These are phyloP conservation scores for Propithecus deckenii DNA, from an alignment of 2,797 vertebrate species.

Conservation along the genomic window DNA sequence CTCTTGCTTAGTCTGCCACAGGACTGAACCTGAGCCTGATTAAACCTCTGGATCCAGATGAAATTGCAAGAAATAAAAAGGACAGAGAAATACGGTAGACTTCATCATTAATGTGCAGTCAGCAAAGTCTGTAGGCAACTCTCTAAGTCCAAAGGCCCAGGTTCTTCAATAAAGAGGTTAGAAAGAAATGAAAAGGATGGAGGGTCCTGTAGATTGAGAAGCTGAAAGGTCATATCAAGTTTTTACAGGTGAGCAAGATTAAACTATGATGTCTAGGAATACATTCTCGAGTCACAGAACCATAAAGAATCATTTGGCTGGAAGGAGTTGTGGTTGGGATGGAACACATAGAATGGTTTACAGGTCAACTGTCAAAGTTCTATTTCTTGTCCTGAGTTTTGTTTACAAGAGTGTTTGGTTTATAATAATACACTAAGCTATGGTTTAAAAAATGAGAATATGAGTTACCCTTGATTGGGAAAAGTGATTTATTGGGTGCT, in stretches of 20 bases:
- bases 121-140: not conserved
- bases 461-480: not conserved
- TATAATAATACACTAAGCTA: not conserved
- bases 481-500: not conserved
- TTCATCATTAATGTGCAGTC: accelerated
- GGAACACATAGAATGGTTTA: not conserved
- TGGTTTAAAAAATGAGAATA: too few relatives aligned
- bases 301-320: too few relatives aligned
- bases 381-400: not conserved
- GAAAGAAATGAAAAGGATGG: not conserved
- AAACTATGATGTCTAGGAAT: not conserved
- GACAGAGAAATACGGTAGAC: not conserved
- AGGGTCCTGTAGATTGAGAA: not conserved
- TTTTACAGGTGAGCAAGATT: not conserved
- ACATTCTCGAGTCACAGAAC: not conserved
- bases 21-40: not conserved
- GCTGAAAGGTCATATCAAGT: not conserved
- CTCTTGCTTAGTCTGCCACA: not conserved
- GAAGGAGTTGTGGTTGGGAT: not conserved
- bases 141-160: accelerated
- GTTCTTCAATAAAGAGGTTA: too few relatives aligned
- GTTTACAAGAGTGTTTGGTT: not conserved
- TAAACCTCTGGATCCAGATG: not conserved
- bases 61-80: not conserved
- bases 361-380: not conserved